Percentiles rank a stretch among this genome's conserved stretches.
Evolutionary conservation across 2,113 vertebrate genomes (phyloP).

Genomic region (Amblyopsis rosae): DNA sequence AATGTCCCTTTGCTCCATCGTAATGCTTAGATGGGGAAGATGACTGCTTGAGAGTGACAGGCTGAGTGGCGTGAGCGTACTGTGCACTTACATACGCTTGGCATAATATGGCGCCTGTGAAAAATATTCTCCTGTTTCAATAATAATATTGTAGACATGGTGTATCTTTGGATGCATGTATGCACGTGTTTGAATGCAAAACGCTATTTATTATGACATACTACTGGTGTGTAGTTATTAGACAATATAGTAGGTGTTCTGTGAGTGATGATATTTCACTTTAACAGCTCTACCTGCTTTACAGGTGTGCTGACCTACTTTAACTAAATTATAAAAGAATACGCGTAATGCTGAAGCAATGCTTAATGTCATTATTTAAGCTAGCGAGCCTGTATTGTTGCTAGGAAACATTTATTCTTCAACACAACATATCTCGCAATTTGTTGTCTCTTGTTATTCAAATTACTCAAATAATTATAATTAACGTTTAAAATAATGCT

Average conservation of each 20-base stretch:
- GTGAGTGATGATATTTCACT: background rate
- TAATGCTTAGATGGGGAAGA: background rate
- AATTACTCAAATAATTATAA: too few species aligned
- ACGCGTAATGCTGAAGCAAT: too few species aligned
- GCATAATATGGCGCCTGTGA: constrained; percentile 7
- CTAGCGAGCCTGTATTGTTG: background rate
- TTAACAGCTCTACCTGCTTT: background rate
- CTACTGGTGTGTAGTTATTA: background rate
- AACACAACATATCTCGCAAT: too few species aligned
- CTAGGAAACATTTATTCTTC: too few species aligned
- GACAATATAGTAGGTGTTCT: too few species aligned
- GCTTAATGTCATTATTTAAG: background rate
- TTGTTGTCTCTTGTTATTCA: too few species aligned
- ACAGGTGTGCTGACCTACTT: too few species aligned
- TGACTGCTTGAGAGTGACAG: constrained; percentile 6
- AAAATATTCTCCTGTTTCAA: constrained; percentile 12
- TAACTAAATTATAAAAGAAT: too few species aligned
- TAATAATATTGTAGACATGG: constrained; percentile 3
- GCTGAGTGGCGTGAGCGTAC: background rate
- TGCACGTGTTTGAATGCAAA: background rate
- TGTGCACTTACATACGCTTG: background rate
- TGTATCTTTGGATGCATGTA: background rate
- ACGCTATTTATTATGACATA: background rate
- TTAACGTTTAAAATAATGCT: too few species aligned
- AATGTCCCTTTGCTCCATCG: background rate